A percentile compares a stretch with the other conserved stretches of the same genome.
Evolutionary conservation across 1,140 invertebrate genomes (phyloP).

Genomic region (Cataglyphis hispanica): DNA sequence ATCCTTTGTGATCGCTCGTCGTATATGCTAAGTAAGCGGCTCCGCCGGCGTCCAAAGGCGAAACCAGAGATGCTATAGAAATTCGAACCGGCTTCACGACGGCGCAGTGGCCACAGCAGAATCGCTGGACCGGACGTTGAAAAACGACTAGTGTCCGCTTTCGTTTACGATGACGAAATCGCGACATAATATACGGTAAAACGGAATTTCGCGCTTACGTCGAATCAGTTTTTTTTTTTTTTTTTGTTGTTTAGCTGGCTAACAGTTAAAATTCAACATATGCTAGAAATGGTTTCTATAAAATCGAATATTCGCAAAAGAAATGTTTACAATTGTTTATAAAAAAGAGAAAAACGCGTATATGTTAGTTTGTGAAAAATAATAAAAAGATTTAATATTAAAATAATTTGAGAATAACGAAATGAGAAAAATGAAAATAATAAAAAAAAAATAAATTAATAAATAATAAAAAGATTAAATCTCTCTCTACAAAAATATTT

Average conservation of each 20-base stretch:
- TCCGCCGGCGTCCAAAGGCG: slow-evolving; percentile 47
- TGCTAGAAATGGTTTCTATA: neutral
- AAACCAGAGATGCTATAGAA: slow-evolving; percentile 67
- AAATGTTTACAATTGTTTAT: no score
- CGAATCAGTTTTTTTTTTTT: neutral
- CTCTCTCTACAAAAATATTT: neutral
- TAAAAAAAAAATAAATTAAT: no score
- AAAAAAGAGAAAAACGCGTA: neutral
- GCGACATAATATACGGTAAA: slow-evolving; percentile 29
- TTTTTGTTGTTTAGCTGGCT: neutral
- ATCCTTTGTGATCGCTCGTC: slow-evolving; percentile 51
- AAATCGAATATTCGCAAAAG: neutral
- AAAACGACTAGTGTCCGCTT: slow-evolving; percentile 47
- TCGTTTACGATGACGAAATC: slow-evolving; percentile 50
- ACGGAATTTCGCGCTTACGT: neutral
- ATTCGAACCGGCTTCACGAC: slow-evolving; percentile 50
- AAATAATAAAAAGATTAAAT: neutral
- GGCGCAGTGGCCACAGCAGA: slow-evolving; percentile 26
- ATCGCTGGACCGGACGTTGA: slow-evolving; percentile 56
- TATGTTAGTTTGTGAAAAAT: neutral
- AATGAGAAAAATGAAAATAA: no score
- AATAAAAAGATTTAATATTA: neutral
- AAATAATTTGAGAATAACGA: no score
- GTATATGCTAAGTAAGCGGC: slow-evolving; percentile 67
- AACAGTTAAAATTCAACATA: neutral